These are phyloP conservation scores for Galerucella pusilla DNA, from an alignment of 2,888 invertebrate genomes.

Conservation along the genomic window DNA sequence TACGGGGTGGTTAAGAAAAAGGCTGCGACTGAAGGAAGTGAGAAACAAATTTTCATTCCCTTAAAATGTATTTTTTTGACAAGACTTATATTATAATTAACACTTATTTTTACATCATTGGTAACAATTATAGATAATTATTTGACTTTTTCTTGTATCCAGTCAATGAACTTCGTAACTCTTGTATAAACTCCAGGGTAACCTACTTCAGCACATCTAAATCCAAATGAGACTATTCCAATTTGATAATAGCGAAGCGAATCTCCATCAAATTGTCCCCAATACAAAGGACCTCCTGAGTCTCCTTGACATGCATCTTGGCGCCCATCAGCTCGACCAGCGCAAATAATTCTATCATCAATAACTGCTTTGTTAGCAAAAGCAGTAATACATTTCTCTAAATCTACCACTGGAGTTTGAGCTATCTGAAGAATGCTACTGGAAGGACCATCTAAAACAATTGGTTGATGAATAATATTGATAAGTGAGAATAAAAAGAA, in stretches of 20 bases:
- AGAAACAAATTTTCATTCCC: not conserved
- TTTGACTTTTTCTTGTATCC: constrained; percentile 67
- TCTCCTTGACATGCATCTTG: constrained; percentile 84
- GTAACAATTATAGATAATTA: constrained; percentile 12
- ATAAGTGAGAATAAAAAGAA: constrained; percentile 3
- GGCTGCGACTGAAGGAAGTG: not conserved
- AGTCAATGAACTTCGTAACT: constrained; percentile 71
- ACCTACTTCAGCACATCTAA: constrained; percentile 71
- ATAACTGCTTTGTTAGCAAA: constrained; percentile 70
- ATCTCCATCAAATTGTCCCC: constrained; percentile 42
- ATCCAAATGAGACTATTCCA: constrained; percentile 77
- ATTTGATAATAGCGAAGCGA: constrained; percentile 69
- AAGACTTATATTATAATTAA: constrained; percentile 9
- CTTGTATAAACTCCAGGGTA: constrained; percentile 75
- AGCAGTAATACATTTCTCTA: constrained; percentile 70
- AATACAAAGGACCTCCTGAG: constrained; percentile 85
- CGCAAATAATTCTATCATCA: constrained; percentile 77
- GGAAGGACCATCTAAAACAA: constrained; percentile 73
- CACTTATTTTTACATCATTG: not conserved
- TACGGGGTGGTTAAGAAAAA: no score
- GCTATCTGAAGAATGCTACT: constrained; percentile 75
- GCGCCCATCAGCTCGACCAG: constrained; percentile 73
- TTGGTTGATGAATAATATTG: not conserved
- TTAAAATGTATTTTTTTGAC: not conserved
- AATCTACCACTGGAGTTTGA: constrained; percentile 76